Evolutionary conservation across 2,888 invertebrate genomes (phyloP).

Genomic region (Eupithecia centaureata): DNA sequence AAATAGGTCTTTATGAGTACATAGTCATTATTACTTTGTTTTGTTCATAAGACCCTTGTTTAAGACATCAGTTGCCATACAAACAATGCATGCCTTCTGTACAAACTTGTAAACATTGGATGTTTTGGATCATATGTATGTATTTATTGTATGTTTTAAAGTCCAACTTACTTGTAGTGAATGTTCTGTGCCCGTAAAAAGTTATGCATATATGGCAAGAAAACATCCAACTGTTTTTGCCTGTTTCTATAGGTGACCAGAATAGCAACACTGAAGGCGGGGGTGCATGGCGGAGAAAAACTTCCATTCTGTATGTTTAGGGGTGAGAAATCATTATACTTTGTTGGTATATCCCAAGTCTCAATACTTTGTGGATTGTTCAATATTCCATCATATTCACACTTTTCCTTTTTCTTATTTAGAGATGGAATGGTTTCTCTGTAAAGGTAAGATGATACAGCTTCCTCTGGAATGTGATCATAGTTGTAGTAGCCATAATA

Average conservation of each 20-base stretch:
- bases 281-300: conserved; percentile 67
- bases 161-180: conserved; percentile 85
- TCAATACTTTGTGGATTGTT: conserved; percentile 51
- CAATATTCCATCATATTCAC: conserved; percentile 65
- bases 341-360: conserved; percentile 54
- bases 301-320: conserved; percentile 64
- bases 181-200: conserved; percentile 92
- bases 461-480: conserved; percentile 53
- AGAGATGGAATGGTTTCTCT: conserved; percentile 52
- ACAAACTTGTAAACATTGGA: too few species aligned
- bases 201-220: conserved; percentile 93
- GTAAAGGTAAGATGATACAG: conserved; percentile 54
- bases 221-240: conserved; percentile 88
- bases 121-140: too few species aligned
- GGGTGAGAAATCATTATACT: conserved; percentile 56
- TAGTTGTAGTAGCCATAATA: conserved; percentile 61
- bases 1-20: too few species aligned
- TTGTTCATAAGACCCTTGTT: too few species aligned
- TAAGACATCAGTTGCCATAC: too few species aligned
- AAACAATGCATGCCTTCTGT: too few species aligned
- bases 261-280: conserved; percentile 88
- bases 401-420: conserved; percentile 53
- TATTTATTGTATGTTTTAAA: neutral
- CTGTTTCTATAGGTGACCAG: conserved; percentile 92
- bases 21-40: too few species aligned